Base-by-base conservation (phyloP, 2,113 vertebrate species). In the Prionailurus viverrinus region DNA sequence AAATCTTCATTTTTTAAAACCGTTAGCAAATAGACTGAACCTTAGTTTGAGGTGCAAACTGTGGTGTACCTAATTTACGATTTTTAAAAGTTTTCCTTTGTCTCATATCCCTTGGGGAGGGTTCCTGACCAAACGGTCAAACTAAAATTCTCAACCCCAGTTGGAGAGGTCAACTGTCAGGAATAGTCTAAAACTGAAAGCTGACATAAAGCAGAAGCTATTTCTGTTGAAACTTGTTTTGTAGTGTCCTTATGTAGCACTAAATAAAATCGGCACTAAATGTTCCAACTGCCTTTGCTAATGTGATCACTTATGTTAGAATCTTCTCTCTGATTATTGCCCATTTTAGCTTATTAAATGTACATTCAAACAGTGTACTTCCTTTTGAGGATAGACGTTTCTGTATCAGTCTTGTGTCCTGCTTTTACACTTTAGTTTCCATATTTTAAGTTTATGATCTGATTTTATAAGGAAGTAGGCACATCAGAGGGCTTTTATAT, bases 191-290 rank as follows among this genome's bases (percentile, higher is more conserved):
- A 97, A 91, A 83, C 15, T 58, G 31, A 96, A 84, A 79, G 61
- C 36, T 92, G 74, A 92, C 73, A 85, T 61, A 68, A 73, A 86
- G 18, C 27, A 79, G 10, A 53, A 71, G 23, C 25, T 25, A 73
- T 90, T 95, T 94, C 63, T 90, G 68, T 78, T 87, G 84, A 82
- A 78, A 87, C 21, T 92, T 83, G 74, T 91, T 89, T 89, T 71
- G 13, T 79, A 14, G 66, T 12, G 14, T 76, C 33, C 41, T 87
- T 51, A 36, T 29, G 33, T 36, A 63, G 68, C 39, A 66, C 48
- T 90, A 89, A 91, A 95, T 80, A 92, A 81, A 92, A 66, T 1
- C 21, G 13, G 27, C 23, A 55, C 23, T 94, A 31, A 61, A 89
- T 53, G 39, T 74, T 90, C 39, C 39, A 69, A 81, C 53, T 68